A percentile compares a stretch with the other conserved stretches of the same genome.
phyloP scores from a whole-genome alignment of 2,888 invertebrate genomes.

The Tetrapedia diversipes region DNA sequence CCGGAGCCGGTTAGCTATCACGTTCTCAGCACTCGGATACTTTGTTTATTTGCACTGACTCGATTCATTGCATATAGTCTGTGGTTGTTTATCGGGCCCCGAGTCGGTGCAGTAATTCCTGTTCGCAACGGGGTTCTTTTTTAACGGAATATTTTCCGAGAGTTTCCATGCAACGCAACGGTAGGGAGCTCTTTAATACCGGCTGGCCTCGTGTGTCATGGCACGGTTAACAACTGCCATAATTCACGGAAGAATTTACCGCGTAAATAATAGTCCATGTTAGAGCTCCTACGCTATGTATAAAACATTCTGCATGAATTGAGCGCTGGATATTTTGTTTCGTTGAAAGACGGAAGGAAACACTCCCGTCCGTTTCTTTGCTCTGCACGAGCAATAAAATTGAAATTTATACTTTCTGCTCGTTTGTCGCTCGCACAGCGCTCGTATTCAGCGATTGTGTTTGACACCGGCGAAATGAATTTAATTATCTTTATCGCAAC shows the following conservation, averaged over 20 bases:
- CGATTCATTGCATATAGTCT: too few species aligned
- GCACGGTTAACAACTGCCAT: conserved; percentile 46
- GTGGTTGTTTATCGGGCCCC: conserved; percentile 22
- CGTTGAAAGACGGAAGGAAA: conserved; percentile 41
- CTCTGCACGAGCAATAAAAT: conserved; percentile 29
- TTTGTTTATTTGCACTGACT: too few species aligned
- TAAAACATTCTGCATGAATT: conserved; percentile 52
- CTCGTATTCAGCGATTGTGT: conserved; percentile 13
- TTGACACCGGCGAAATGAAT: conserved; percentile 11
- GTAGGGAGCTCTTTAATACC: conserved; percentile 35
- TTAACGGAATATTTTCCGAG: conserved; percentile 3
- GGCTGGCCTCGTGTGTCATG: conserved; percentile 34
- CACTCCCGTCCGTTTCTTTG: background rate
- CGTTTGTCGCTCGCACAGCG: conserved; percentile 18
- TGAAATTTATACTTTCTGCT: conserved; percentile 40
- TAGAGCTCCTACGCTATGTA: conserved; percentile 50
- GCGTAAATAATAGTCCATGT: conserved; percentile 45
- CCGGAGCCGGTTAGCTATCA: too few species aligned
- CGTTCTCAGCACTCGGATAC: background rate
- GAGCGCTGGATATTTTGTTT: conserved; percentile 40
- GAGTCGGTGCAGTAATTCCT: conserved; percentile 12
- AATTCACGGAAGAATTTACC: conserved; percentile 48
- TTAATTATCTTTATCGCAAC: conserved; percentile 7
- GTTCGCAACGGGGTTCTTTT: conserved; percentile 1
- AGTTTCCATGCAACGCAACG: conserved; percentile 11